A percentile compares a stretch with the other conserved stretches of the same genome.
These are phyloP conservation scores for Erebia palarica DNA, from an alignment of 2,888 invertebrate genomes.

Conservation along the genomic window DNA sequence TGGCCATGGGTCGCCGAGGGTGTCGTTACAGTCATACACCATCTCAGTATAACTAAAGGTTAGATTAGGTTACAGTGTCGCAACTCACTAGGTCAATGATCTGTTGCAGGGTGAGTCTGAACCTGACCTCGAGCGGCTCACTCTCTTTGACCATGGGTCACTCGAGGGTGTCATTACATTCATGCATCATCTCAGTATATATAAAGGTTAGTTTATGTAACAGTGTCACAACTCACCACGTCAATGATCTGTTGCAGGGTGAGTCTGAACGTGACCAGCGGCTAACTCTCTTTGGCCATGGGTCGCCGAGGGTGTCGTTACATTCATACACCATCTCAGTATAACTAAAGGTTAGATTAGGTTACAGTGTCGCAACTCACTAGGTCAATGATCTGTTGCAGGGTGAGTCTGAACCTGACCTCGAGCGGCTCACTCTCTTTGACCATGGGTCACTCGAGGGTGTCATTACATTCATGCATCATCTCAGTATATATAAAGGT, in stretches of 20 bases:
- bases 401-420: conserved; percentile 94
- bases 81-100: conserved; percentile 95
- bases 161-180: conserved; percentile 89
- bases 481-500: neutral
- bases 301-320: conserved; percentile 94
- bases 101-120: conserved; percentile 95
- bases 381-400: conserved; percentile 96
- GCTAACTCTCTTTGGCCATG: conserved; percentile 95
- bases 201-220: neutral
- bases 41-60: too few species aligned
- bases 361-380: conserved; percentile 52
- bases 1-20: too few species aligned
- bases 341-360: neutral
- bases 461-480: conserved; percentile 83
- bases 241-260: conserved; percentile 97
- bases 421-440: conserved; percentile 95
- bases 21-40: too few species aligned
- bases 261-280: conserved; percentile 94
- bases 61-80: neutral
- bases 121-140: conserved; percentile 93
- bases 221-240: conserved; percentile 88
- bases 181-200: neutral
- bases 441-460: conserved; percentile 94
- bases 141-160: conserved; percentile 96
- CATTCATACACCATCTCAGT: neutral